Evolutionary conservation across 1,140 invertebrate genomes (phyloP), one percentile per base, ranked within the genome.

Genomic region (Caenorhabditis briggsae): DNA sequence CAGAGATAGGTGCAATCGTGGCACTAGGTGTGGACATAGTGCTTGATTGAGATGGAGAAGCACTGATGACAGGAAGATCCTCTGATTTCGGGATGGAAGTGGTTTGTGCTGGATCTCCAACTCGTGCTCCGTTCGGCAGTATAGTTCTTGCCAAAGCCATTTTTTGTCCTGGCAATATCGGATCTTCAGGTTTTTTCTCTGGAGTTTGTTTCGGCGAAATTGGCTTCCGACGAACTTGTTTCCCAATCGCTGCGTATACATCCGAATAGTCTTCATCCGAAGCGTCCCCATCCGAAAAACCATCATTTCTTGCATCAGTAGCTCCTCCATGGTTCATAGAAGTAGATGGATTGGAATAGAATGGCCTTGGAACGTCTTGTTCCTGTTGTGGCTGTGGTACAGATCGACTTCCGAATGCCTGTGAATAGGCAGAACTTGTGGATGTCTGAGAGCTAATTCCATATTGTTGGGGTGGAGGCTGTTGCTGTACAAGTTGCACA

Each of bases 161-260:
- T 23, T 53, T 78, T 53, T 78, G 70, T 12, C 70, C 70, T 18
- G 70, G 70, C 14, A 78, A 53, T 78, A 78, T 78, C 7, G 46
- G 46, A 20, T 50, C 70, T 41, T 20, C 46, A 8, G 16, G 1
- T 70, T 78, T 9, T 46, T 78, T n/a, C 53, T 78, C 20, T 78
- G n/a, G 5, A 18, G 3, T n/a, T 11, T 5, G 64, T 43, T 43
- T 70, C 46, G 33, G 33, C 3, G 33, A 33, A 33, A 33, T 3
- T 33, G 33, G 33, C 23, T 53, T 78, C 23, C 53, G 50, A n/a
- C 20, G 43, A 9, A 20, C n/a, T 61, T 61, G 11, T 61, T 25
- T 50, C 11, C 70, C 70, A 16, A 78, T 23, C n/a, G 50, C 20
- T 18, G 50, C 11, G n/a, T 78, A 78, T 0, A 78, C 43, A 53